Conservation (phyloP, 1,140 invertebrate genomes). For the Drosophila sechellia region DNA sequence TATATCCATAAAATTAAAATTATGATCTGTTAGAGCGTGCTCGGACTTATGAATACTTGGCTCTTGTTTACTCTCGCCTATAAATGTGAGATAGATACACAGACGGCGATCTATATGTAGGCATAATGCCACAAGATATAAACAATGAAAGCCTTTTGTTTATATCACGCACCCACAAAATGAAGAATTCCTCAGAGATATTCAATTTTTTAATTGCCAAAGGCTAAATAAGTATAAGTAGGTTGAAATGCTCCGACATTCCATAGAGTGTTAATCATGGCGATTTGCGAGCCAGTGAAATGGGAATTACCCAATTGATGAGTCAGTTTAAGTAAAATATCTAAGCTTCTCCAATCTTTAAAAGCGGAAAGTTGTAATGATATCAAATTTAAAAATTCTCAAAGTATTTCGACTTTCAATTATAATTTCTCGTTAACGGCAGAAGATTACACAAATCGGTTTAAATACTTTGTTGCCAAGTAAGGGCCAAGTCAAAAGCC, state of each 20-base stretch:
- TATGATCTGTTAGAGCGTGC: constrained; percentile 32
- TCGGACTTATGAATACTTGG: constrained; percentile 56
- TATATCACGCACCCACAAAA: constrained; percentile 36
- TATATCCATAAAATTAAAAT: constrained; percentile 41
- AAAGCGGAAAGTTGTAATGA: not conserved
- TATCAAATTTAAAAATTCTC: not conserved
- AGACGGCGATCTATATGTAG: constrained; percentile 32
- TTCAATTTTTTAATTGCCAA: constrained; percentile 36
- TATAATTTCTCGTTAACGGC: constrained; percentile 39
- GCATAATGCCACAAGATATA: constrained; percentile 47
- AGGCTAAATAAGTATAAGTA: constrained; percentile 7
- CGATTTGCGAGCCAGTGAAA: not conserved
- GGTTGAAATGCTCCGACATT: constrained; percentile 15
- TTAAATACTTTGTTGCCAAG: constrained; percentile 38
- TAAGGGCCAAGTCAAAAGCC: constrained; percentile 17
- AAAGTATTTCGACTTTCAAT: constrained; percentile 26
- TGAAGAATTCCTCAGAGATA: constrained; percentile 44
- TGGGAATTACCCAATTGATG: constrained; percentile 16
- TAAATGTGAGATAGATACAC: constrained; percentile 27
- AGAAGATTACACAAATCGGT: constrained; percentile 45
- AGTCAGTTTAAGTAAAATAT: constrained; percentile 5
- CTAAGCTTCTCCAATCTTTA: not conserved
- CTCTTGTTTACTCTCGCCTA: constrained; percentile 51
- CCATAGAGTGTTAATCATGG: not conserved
- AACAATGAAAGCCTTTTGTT: constrained; percentile 67